Base-by-base conservation (phyloP, 2,797 vertebrate genomes). In the Anguilla marmorata region DNA sequence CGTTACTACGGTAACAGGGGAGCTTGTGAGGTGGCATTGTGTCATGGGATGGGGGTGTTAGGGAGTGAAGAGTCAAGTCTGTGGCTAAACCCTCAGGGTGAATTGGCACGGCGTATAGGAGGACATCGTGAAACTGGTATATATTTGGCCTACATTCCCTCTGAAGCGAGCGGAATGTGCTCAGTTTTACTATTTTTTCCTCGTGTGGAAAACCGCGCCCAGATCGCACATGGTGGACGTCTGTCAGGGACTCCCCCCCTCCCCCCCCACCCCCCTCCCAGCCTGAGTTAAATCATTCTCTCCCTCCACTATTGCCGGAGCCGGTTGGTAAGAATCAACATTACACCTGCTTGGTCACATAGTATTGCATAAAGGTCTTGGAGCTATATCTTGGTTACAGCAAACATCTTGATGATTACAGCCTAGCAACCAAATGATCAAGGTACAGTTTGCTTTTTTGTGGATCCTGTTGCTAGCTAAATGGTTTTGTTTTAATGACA, bases 331-430 rank as follows among this genome's bases (percentile, higher is more conserved):
- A 82, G 19, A 50, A 48, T 82, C 79, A 50, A 82, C 79, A 82
- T 50, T 50, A 21, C 45, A 50, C 45, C 4, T 30, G 79, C 45
- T 82, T 48, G 19, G 37, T 11, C 45, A 82, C 79, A 45, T n/a
- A 50, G 45, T 82, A 19, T 82, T 82, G 41, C 45, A 50, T 50
- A 45, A 82, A 50, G 79, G 19, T 50, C 3, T 37, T 48, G 79
- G 79, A 4, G 7, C n/a, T 24, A 48, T 41, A 48, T 9, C 79
- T 2, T 82, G 79, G 79, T 82, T 82, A 82, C 79, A 50, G 79
- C 79, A 82, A 82, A 82, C 45, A 82, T 82, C 79, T 24, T 82
- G 7, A 82, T 50, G 41, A n/a, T 50, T 82, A 50, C 79, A 82
- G 19, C 79, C 19, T 82, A 82, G 79, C 79, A 82, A 82, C 79